Base-by-base conservation (phyloP, 2,113 vertebrate species). In the Phaetusa simplex region DNA sequence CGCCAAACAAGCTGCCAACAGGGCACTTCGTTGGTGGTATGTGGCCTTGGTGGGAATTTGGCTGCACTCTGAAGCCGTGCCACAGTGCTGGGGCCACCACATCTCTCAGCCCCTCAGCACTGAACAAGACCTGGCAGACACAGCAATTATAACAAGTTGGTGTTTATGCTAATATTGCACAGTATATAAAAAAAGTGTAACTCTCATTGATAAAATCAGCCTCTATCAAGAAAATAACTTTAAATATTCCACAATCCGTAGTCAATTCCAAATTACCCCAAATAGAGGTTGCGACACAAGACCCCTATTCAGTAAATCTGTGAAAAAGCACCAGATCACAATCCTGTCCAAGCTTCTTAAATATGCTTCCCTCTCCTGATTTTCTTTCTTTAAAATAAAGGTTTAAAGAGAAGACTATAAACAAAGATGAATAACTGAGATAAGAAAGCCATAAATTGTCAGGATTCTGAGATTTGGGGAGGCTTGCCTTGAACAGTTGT, bases 401-500 rank as follows among this genome's bases (percentile, higher is more conserved):
- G 7, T 71, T 93, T 90, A 79, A 83, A 76, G 21, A 21, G 14
- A n/a, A 81, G 36, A 88, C 88, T 40, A 7, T 70, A 94, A 95
- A 66, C 16, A 65, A 53, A 47, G 38, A 50, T 26, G 53, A 67
- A 64, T 21, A 77, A 49, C n/a, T 52, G 67, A 93, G 22, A 36
- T n/a, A 67, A 90, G 42, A 73, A 83, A 92, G 18, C 22, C 47
- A 56, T 67, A 64, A n/a, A 50, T 70, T 78, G 32, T 58, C 38
- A n/a, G 47, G 49, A 74, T 71, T 90, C 45, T 50, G 64, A 50
- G 42, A 38, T 70, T 8, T 82, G 36, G 20, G 19, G n/a, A 81
- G 22, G 20, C 32, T 86, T 9, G 71, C 29, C 32, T 74, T 3
- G 0, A 55, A 17, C 29, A 67, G 77, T 74, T 87, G 29, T n/a